Percentiles rank a stretch among this genome's conserved stretches.
phyloP scores from a whole-genome alignment of 2,888 invertebrate genomes.

The Lepetodrilus schrolli region DNA sequence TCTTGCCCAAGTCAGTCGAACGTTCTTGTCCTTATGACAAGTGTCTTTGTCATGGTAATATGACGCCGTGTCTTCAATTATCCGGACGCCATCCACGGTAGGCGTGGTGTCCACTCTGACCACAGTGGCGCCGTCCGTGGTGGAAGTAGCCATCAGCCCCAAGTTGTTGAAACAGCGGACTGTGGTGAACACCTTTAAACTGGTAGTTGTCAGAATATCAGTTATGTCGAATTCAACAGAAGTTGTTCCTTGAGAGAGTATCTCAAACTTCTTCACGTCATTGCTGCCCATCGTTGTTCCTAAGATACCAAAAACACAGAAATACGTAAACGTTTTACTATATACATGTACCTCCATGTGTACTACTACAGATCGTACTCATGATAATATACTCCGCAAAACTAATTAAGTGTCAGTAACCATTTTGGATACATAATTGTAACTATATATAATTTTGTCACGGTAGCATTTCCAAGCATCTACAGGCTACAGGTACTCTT shows the following conservation, averaged over 20 bases:
- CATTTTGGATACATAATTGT: no score
- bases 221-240: slow-evolving; percentile 34
- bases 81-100: not conserved
- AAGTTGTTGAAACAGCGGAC: not conserved
- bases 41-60: not conserved
- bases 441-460: no score
- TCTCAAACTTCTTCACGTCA: slow-evolving; percentile 48
- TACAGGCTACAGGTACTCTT: no score
- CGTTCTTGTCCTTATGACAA: not conserved
- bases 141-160: not conserved
- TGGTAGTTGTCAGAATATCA: not conserved
- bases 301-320: no score
- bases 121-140: not conserved
- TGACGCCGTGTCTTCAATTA: not conserved
- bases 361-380: no score
- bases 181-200: not conserved
- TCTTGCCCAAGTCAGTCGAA: not conserved
- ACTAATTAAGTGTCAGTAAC: no score
- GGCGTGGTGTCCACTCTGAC: not conserved
- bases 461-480: no score
- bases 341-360: no score
- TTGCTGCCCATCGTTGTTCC: slow-evolving; percentile 43
- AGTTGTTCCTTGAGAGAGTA: slow-evolving; percentile 47
- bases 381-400: no score
- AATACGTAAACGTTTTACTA: no score